Base-by-base conservation (phyloP, 2,888 invertebrate genomes). In the Drosophila longiperda region DNA sequence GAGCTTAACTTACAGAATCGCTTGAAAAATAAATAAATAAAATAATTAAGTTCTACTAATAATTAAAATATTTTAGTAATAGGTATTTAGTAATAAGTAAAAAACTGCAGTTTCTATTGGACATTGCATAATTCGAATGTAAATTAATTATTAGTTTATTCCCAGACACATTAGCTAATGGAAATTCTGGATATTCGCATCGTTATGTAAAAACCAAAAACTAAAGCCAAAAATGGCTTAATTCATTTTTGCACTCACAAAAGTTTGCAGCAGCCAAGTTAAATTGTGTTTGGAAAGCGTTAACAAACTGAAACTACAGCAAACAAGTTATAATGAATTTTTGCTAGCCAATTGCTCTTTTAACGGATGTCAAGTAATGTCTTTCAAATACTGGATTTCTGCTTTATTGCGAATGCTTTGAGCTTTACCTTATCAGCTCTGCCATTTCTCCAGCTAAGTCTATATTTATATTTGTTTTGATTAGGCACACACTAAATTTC, bases 251-350 rank as follows among this genome's bases (percentile, higher is more conserved):
- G 26, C 9, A 36, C 40, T 34, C 54, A 48, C 33, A 57, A 62
- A 60, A 60, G 60, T 69, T 54, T 49, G 67, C 58, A 62, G 17
- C 15, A 23, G 12, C 15, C 36, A 0, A 36, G 3, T 40, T 8
- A n/a, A 40, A 40, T 40, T 40, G 6, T 15, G 15, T 7, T 36
- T 3, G n/a, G n/a, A 40, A 42, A 20, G 42, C 42, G 12, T 6
- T 42, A 42, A 17, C 49, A 26, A 26, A 49, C 5, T 49, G 9
- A 49, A 17, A 17, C 26, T 49, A 15, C 17, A 0, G 12, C 15
- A 23, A 1, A 36, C 20, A 9, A 53, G 23, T 20, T 26, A 4
- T 15, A 20, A 29, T 29, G 40, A 9, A 32, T 57, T 29, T 4
- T 15, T 42, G 57, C 9, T 20, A 20, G 1, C 15, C 20, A 20